phyloP scores from a whole-genome alignment of 2,888 invertebrate genomes.

The Automeris io region DNA sequence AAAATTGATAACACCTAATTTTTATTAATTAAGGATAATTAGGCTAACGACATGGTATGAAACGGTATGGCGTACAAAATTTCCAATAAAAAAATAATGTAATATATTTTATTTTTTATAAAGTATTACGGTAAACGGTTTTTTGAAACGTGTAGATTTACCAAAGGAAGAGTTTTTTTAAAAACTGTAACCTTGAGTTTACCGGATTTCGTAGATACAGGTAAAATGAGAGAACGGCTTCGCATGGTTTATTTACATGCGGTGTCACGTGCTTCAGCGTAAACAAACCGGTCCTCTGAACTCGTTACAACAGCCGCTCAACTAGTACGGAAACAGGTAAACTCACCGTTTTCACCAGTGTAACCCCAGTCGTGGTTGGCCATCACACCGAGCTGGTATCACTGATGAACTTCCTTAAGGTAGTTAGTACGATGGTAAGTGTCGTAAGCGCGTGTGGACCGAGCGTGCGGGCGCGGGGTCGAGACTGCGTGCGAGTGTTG shows the following conservation, averaged over 20 bases:
- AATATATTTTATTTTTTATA: too few relatives aligned
- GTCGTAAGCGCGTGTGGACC: slow-evolving; percentile 47
- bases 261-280: slow-evolving; percentile 64
- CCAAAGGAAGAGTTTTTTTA: too few relatives aligned
- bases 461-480: slow-evolving; percentile 54
- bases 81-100: too few relatives aligned
- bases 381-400: slow-evolving; percentile 45
- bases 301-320: too few relatives aligned
- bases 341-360: slow-evolving; percentile 78
- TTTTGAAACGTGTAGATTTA: too few relatives aligned
- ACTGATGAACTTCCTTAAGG: slow-evolving; percentile 23
- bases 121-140: too few relatives aligned
- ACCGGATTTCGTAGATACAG: background rate
- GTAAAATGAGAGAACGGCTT: slow-evolving; percentile 6
- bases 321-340: slow-evolving; percentile 23
- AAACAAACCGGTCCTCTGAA: slow-evolving; percentile 67
- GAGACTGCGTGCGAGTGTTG: slow-evolving; percentile 64
- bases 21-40: too few relatives aligned
- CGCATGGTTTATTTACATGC: slow-evolving; percentile 8
- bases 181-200: slow-evolving; percentile 6
- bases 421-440: slow-evolving; percentile 19
- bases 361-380: slow-evolving; percentile 78
- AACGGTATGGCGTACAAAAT: too few relatives aligned
- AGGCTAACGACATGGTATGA: too few relatives aligned
- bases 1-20: too few relatives aligned